Base-by-base conservation (phyloP, 2,888 invertebrate species). In the Trichacis sp. region DNA sequence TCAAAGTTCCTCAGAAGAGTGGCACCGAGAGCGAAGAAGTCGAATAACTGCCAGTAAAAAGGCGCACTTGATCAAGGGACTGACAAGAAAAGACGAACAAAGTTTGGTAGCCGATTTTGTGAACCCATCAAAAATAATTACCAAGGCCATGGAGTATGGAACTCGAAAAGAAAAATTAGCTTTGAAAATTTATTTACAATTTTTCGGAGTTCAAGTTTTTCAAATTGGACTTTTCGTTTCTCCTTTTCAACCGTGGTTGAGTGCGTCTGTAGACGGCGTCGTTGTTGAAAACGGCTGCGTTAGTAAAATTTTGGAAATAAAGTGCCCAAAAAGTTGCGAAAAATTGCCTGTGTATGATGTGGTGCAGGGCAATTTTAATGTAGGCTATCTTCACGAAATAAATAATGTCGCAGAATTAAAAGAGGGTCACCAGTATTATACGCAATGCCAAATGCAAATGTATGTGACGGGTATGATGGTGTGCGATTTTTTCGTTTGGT, bases 271-370 rank as follows among this genome's bases (percentile, higher is more conserved):
- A 38, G 69, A 71, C 59, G 69, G 66, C 12, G 45, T 67, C 33
- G 65, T 71, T n/a, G 19, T 69, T 38, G 49, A 65, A 36, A 48
- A 69, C 68, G 59, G 47, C 12, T 18, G 49, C 11, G 33, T 58
- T 8, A 48, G 24, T n/a, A 68, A 61, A 60, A 12, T 64, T 18
- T n/a, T 71, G 1, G 69, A 70, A 59, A 52, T 71, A 42, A 71
- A 71, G 55, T 70, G 71, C 33, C 69, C 69, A 1, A 42, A 24
- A n/a, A 49, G 53, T 2, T 70, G 68, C 45, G 48, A 50, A 30
- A 47, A 30, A 6, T 2, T 11, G n/a, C 8, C 8, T 11, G 9
- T 33, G 2, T 33, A 11, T n/a, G 33, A 33, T 33, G 8, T 3
- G n/a, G n/a, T 5, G 2, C 2, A 2, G 33, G n/a, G n/a, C 2